Evolutionary conservation across 1,140 invertebrate species (phyloP).

Genomic region (Propsilocerus akamusi): DNA sequence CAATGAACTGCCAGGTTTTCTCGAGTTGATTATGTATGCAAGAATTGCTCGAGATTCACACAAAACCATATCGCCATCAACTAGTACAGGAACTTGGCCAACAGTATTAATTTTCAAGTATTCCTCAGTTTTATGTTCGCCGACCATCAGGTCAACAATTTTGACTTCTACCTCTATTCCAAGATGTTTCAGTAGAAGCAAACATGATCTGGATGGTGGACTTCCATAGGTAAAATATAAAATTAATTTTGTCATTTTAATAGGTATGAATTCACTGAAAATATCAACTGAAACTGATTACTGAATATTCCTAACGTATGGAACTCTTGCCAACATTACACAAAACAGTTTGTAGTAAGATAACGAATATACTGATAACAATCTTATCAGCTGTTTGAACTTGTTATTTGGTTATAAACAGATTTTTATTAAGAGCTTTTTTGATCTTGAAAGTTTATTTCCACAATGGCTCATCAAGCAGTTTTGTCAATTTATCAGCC

Average conservation of each 20-base stretch:
- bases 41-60: slow-evolving; percentile 14
- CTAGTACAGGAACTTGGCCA: slow-evolving; percentile 12
- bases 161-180: neutral
- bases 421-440: neutral
- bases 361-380: too few species aligned
- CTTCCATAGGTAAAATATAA: neutral
- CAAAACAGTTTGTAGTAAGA: neutral
- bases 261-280: neutral
- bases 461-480: neutral
- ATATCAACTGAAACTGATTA: neutral
- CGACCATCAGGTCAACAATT: neutral
- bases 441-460: neutral
- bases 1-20: slow-evolving; percentile 11
- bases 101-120: neutral
- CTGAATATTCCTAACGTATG: neutral
- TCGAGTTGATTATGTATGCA: slow-evolving; percentile 9
- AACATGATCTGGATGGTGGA: neutral
- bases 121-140: neutral
- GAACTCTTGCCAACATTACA: neutral
- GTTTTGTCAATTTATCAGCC: neutral
- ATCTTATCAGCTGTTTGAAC: too few species aligned
- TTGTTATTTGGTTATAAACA: too few species aligned
- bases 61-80: slow-evolving; percentile 13
- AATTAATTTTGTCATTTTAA: neutral
- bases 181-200: neutral